These are phyloP conservation scores for Julus scandinavius DNA, from an alignment of 2,888 invertebrate genomes.

Conservation along the genomic window DNA sequence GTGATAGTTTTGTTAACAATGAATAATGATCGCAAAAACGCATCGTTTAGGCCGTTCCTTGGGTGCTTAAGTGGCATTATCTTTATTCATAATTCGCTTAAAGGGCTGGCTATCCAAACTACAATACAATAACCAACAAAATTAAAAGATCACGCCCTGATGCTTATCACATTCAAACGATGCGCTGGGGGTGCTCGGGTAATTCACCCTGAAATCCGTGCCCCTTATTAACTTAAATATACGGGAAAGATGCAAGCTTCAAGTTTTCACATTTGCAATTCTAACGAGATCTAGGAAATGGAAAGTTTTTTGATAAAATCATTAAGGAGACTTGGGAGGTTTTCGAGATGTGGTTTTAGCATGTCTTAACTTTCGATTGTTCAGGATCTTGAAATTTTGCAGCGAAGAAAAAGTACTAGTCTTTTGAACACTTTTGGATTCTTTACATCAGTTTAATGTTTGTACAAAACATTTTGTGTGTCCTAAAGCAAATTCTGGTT, in stretches of 20 bases:
- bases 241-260: constrained; percentile 16
- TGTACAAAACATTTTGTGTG: no score
- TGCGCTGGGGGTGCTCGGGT: neutral
- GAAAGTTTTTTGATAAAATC: neutral
- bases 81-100: constrained; percentile 43
- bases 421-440: no score
- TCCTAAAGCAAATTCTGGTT: no score
- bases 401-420: no score
- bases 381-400: neutral
- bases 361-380: constrained; percentile 29
- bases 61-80: constrained; percentile 40
- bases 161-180: constrained; percentile 45
- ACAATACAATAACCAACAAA: constrained; percentile 15
- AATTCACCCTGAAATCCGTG: neutral
- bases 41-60: neutral
- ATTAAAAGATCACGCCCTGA: constrained; percentile 53
- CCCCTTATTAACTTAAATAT: neutral
- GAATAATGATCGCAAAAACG: constrained; percentile 26
- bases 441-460: no score
- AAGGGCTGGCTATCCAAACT: neutral
- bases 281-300: constrained; percentile 33
- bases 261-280: neutral
- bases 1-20: constrained; percentile 24
- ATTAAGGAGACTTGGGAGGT: neutral
- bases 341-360: neutral